Base-by-base conservation (phyloP, 2,113 vertebrate species). In the Crotalus helleri region DNA sequence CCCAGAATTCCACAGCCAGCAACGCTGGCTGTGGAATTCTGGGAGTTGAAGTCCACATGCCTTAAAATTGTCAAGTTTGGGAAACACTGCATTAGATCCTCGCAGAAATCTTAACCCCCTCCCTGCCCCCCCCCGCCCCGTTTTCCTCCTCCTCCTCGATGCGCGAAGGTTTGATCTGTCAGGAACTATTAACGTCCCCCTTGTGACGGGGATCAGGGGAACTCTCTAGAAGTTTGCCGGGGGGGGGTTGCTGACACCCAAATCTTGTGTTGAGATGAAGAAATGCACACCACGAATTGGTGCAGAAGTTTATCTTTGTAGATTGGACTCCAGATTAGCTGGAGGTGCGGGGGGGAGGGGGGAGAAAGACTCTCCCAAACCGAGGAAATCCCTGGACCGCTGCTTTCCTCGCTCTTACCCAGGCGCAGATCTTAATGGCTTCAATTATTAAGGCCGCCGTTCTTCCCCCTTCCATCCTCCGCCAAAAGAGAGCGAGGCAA, bases 121-220 rank as follows among this genome's bases (percentile, higher is more conserved):
- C 33, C 33, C 15, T 6, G 44, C 24, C 0, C 39, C 85, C 44
- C 17, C 21, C 85, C 21, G 0, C 74, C 54, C 53, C 23, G 29
- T 29, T 91, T 94, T 93, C 81, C 69, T 89, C 39, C 69, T 89
- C 39, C 26, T 54, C 92, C 93, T n/a, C 92, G 93, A 93, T 87
- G 92, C 85, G 89, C 87, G 51, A 85, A 46, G 23, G 69, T 86
- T 89, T 55, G 87, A 91, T 59, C 91, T 88, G 54, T 81, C 91
- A 86, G 91, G 33, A 61, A 53, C 1, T 51, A 44, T 94, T 89
- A 94, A 58, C 87, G 81, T 92, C 87, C 74, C 54, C 54, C 51
- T 87, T 93, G 93, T 46, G 53, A 17, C 21, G 85, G 26, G 59
- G 12, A 39, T 21, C 4, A 23, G 6, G n/a, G 54, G n/a, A 19